These are phyloP conservation scores for Eristalis tenax DNA, from an alignment of 2,888 invertebrate species.

Conservation along the genomic window DNA sequence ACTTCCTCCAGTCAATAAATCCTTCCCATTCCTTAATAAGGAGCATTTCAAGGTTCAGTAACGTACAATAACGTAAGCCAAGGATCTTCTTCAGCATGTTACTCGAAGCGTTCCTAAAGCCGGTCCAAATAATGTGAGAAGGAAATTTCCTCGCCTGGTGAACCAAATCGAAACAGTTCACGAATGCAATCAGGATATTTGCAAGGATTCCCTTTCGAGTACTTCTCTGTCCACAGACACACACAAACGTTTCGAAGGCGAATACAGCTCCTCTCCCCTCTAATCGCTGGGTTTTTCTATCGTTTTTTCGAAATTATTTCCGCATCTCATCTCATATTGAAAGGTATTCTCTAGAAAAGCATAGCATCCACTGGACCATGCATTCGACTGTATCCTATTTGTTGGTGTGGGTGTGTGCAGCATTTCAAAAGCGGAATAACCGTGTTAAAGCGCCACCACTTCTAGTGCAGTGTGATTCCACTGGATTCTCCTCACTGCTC, in stretches of 20 bases:
- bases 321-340: constrained; percentile 29
- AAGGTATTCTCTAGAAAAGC: constrained; percentile 32
- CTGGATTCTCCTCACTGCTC: neutral
- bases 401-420: neutral
- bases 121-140: neutral
- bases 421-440: constrained; percentile 17
- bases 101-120: neutral
- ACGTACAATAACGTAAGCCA: neutral
- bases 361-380: constrained; percentile 28
- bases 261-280: neutral
- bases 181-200: neutral
- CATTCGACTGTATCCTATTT: constrained; percentile 23
- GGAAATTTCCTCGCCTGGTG: neutral
- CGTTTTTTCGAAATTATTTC: neutral
- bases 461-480: constrained; percentile 20
- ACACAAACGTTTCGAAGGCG: neutral
- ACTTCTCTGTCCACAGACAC: neutral
- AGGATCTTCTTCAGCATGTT: too few relatives aligned
- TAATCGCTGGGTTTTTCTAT: neutral
- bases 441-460: constrained; percentile 41
- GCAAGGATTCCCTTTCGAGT: neutral
- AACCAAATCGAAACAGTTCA: neutral
- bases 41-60: too few relatives aligned
- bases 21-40: too few relatives aligned
- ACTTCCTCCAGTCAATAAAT: too few relatives aligned